These are phyloP conservation scores for Platorchestia sp. DNA, from an alignment of 1,140 invertebrate genomes.

Conservation along the genomic window DNA sequence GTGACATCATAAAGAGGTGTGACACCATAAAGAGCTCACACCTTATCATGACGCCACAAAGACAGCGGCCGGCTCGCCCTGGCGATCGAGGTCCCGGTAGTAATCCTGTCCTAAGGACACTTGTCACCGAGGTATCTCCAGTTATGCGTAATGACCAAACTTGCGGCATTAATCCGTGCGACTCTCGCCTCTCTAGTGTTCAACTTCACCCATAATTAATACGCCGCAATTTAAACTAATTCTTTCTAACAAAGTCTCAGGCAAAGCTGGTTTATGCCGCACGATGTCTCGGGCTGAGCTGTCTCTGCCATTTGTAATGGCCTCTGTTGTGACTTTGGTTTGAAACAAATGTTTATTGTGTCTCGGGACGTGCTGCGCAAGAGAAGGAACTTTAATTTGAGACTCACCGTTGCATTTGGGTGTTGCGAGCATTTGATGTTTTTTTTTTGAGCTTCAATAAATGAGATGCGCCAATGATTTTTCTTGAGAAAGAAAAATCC, in stretches of 20 bases:
- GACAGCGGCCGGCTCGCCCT: too few relatives aligned
- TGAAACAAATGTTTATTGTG: background rate
- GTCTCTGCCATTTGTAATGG: slow-evolving; percentile 20
- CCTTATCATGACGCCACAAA: too few relatives aligned
- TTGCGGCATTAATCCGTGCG: slow-evolving; percentile 48
- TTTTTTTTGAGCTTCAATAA: background rate
- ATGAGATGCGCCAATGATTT: background rate
- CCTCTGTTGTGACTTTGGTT: background rate
- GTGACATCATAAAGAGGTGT: too few relatives aligned
- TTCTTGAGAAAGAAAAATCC: background rate
- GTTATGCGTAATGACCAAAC: slow-evolving; percentile 53
- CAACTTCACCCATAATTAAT: slow-evolving; percentile 55
- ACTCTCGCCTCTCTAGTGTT: slow-evolving; percentile 26
- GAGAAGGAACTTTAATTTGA: background rate
- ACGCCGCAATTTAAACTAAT: slow-evolving; percentile 52
- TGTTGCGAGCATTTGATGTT: background rate
- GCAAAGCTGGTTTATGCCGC: slow-evolving; percentile 46
- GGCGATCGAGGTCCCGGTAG: background rate
- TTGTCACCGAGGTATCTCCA: slow-evolving; percentile 33
- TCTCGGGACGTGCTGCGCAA: background rate
- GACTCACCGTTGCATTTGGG: background rate
- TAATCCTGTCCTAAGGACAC: background rate
- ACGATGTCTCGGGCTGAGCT: slow-evolving; percentile 25
- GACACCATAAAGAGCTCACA: too few relatives aligned
- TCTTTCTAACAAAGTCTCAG: slow-evolving; percentile 2